A percentile compares a stretch with the other conserved stretches of the same genome.
Conservation (phyloP, 2,113 vertebrate species). For the Larimichthys polyactis region DNA sequence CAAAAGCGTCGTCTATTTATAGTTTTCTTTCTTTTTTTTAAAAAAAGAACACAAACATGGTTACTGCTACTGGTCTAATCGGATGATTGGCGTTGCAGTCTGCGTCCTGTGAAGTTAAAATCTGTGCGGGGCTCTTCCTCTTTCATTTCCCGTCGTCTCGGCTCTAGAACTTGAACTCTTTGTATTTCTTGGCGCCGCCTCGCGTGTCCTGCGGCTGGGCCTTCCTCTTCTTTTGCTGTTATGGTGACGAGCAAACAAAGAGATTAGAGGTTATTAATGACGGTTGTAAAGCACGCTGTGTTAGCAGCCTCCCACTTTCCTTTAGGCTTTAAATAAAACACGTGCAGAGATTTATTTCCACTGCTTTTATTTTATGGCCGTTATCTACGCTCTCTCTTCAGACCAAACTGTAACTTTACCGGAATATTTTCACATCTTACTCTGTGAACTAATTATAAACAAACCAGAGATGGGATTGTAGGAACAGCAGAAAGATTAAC, state of each 20-base stretch:
- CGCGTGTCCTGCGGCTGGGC: constrained; percentile 92
- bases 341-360: neutral
- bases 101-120: constrained; percentile 43
- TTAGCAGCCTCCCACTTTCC: neutral
- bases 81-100: constrained; percentile 27
- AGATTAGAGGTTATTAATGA: neutral
- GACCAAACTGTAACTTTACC: no score
- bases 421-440: no score
- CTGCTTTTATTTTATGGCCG: no score
- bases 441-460: no score
- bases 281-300: neutral
- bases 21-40: neutral
- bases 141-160: constrained; percentile 25
- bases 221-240: constrained; percentile 94
- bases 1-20: constrained; percentile 1
- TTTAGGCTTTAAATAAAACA: neutral
- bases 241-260: neutral
- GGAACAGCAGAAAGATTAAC: no score
- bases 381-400: no score
- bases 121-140: constrained; percentile 12
- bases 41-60: constrained; percentile 40
- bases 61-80: constrained; percentile 16
- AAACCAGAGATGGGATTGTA: no score
- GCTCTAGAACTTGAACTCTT: constrained; percentile 94
- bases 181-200: constrained; percentile 92